Evolutionary conservation across 2,113 vertebrate genomes (phyloP), one percentile per base, ranked within the genome.

Genomic region (Ictalurus furcatus): DNA sequence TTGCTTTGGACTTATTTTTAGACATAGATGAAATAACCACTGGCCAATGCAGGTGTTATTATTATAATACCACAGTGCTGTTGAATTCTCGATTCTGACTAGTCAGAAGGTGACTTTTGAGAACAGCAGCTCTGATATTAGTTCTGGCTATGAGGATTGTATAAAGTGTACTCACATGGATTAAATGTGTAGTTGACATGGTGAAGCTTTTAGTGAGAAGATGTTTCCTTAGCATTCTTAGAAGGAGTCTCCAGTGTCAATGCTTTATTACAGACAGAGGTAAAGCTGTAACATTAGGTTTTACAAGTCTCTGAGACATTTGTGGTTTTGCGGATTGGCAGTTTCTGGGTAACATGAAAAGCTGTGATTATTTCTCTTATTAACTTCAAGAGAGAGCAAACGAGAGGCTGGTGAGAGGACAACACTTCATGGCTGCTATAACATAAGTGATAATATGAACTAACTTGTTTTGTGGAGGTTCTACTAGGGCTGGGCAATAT

Each of bases 1-100:
- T 17, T 58, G 52, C n/a, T 82, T 58, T 82, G 54, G 14, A 82
- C n/a, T 59, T 59, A 81, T 56, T 82, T 58, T 82, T 23, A 82
- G 7, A 5, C 74, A 78, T 48, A 1, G 16, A 34, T 11, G 30
- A 58, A 56, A 58, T 19, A 58, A 34, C 13, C 73, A 34, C 37
- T 76, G 73, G 37, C 9, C 7, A 76, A 76, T 40, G 37, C 23
- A 78, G 71, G 7, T 73, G 34, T 21, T 37, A 73, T 73, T 73
- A 73, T 73, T 73, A 73, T 19, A 19, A 73, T 37, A 19, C 16
- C 0, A 9, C 73, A 23, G 19, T 1, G 0, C 16, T 74, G 34
- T 8, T 74, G 30, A 34, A 37, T 34, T 74, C 37, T 40, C 1
- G 0, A 19, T 74, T 74, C 34, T 40, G 17, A 23, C 71, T 34